Evolutionary conservation across 2,113 vertebrate species (phyloP), one percentile per base, ranked within the genome.

Genomic region (Columba livia): DNA sequence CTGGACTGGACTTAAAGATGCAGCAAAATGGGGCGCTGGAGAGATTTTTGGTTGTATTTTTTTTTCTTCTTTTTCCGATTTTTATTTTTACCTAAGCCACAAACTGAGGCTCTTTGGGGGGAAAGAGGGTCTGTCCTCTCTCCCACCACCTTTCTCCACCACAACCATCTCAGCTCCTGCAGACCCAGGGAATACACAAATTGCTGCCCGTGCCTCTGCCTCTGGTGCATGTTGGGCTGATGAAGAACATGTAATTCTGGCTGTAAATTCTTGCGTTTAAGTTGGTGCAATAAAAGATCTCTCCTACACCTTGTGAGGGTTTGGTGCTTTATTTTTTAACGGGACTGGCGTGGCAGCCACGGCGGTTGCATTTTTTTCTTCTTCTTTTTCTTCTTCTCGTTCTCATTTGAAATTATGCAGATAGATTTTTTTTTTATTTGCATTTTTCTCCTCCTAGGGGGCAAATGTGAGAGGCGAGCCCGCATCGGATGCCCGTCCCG

Each of bases 201-300:
- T 58, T 79, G 92, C 80, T 95, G 84, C 75, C 75, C 67, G 67
- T 84, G 91, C 91, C 64, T 94, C 78, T 95, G 91, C 78, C 89
- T 89, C 79, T 29, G 88, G 73, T 93, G 95, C 86, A 15, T 58
- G 77, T 95, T 40, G 87, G 74, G 95, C 95, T 93, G 95, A 94
- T 89, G 95, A 95, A 96, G 92, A 96, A 91, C 69, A 11, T 90
- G 95, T 94, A 92, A 96, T 91, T 96, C 95, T 94, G 87, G 89
- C 95, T 93, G 93, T 95, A 95, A 96, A 96, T 96, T 92, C 95
- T 96, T 96, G 85, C 93, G 4, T 96, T 95, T 93, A 97, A 97
- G 92, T 94, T 96, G 95, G 91, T 96, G 91, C 97, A 97, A 97
- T 98, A 97, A 98, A 98, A 97, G 97, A 96, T 98, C 97, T 97